A percentile compares a stretch with the other conserved stretches of the same genome.
phyloP scores from a whole-genome alignment of 1,140 invertebrate species.

The Papilio polyxenes region DNA sequence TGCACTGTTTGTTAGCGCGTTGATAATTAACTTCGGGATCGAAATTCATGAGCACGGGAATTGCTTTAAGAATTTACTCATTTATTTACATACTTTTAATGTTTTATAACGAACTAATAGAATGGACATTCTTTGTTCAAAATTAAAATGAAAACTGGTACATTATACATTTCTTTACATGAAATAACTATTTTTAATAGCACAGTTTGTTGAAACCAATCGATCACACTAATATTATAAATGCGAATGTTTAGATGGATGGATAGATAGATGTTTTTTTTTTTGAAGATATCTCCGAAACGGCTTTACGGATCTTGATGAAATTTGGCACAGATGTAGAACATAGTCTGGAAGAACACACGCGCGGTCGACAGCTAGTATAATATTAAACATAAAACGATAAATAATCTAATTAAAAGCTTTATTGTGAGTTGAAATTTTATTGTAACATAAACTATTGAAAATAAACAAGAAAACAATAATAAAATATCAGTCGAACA shows the following conservation, averaged over 20 bases:
- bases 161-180: too few species aligned
- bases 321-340: too few species aligned
- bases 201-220: too few species aligned
- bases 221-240: too few species aligned
- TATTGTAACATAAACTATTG: constrained; percentile 9
- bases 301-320: too few species aligned
- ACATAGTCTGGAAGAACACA: too few species aligned
- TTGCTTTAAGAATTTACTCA: background rate
- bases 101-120: background rate
- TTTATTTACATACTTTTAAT: background rate
- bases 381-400: background rate
- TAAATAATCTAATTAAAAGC: background rate
- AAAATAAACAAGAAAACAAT: background rate
- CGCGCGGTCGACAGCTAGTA: too few species aligned
- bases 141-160: too few species aligned
- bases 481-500: constrained; percentile 18
- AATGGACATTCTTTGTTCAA: background rate
- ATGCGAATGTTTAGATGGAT: too few species aligned
- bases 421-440: background rate
- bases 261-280: too few species aligned
- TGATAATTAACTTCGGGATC: constrained; percentile 42
- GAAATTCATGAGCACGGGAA: constrained; percentile 17
- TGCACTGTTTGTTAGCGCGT: constrained; percentile 39
- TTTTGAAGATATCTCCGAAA: too few species aligned
- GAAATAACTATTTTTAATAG: too few species aligned